These are phyloP conservation scores for Allophyes oxyacanthae DNA, from an alignment of 2,888 invertebrate genomes.

Conservation along the genomic window DNA sequence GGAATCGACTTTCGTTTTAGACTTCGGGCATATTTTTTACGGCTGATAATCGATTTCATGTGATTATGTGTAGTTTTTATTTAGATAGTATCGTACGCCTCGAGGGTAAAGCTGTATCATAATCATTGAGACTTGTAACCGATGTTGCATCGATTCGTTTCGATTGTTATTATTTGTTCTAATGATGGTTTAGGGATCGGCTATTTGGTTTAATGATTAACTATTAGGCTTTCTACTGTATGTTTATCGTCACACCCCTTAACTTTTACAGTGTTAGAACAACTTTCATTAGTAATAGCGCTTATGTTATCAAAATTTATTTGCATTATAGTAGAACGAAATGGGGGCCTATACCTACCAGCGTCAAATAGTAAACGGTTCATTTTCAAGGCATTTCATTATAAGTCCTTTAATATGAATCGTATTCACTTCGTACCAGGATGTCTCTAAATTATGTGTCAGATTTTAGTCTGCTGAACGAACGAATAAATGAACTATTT, in stretches of 20 bases:
- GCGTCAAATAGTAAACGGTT: no score
- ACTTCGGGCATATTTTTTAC: slow-evolving; percentile 51
- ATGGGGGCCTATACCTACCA: no score
- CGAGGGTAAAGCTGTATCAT: slow-evolving; percentile 32
- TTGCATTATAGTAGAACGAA: no score
- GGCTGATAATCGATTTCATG: slow-evolving; percentile 54
- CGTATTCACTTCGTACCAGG: no score
- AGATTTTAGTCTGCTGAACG: no score
- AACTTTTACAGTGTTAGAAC: neutral
- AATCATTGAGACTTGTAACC: slow-evolving; percentile 24
- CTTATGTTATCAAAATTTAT: no score
- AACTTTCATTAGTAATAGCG: no score
- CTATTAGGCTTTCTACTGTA: slow-evolving; percentile 20
- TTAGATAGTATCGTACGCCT: slow-evolving; percentile 53
- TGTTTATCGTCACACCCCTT: slow-evolving; percentile 21
- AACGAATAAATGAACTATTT: no score
- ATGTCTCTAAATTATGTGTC: no score
- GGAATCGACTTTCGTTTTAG: slow-evolving; percentile 55
- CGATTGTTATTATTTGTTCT: slow-evolving; percentile 42
- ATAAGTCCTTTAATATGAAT: no score
- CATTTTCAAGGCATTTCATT: no score
- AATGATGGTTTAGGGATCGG: slow-evolving; percentile 24
- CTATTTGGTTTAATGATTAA: slow-evolving; percentile 32
- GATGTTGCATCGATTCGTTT: slow-evolving; percentile 29
- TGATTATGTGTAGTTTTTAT: slow-evolving; percentile 56